Percentiles rank a stretch among this genome's conserved stretches.
Evolutionary conservation across 64 coral and sea anemone species (phyloP).

Genomic region (Pachyseris speciosa): DNA sequence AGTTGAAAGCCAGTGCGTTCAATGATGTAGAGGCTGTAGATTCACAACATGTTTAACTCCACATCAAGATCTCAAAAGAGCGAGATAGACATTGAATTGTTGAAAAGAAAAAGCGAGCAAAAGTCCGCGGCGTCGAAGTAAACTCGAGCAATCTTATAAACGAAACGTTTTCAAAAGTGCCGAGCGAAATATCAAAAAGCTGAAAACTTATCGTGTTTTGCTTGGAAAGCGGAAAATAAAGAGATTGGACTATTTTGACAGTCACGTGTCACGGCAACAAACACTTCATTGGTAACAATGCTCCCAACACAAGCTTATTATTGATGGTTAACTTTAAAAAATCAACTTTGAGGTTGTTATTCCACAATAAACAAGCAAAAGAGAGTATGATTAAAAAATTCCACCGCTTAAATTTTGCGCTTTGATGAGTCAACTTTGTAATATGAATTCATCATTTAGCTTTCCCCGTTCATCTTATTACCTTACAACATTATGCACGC

Average conservation of each 20-base stretch:
- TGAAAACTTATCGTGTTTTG: not conserved
- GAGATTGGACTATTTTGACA: not conserved
- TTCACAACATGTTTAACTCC: conserved; percentile 1
- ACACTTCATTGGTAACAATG: conserved; percentile 4
- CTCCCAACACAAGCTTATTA: not conserved
- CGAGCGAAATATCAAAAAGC: not conserved
- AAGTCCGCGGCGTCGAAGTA: not conserved
- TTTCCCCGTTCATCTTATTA: not conserved
- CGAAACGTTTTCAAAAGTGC: not conserved
- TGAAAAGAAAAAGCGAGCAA: too few species aligned
- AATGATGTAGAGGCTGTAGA: not conserved
- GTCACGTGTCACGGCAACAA: not conserved
- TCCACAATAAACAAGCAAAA: not conserved
- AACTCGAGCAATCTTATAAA: not conserved
- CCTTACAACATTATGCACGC: not conserved
- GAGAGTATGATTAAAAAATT: not conserved
- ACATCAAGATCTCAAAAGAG: not conserved
- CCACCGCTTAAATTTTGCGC: not conserved
- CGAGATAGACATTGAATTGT: too few species aligned
- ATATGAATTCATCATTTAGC: conserved; percentile 4
- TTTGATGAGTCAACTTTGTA: not conserved
- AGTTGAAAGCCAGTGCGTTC: conserved; percentile 21
- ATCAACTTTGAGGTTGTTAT: not conserved
- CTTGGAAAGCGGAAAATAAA: not conserved
- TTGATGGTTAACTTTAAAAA: not conserved